phyloP scores from a whole-genome alignment of 2,888 invertebrate genomes.

The Dryomyza anilis region DNA sequence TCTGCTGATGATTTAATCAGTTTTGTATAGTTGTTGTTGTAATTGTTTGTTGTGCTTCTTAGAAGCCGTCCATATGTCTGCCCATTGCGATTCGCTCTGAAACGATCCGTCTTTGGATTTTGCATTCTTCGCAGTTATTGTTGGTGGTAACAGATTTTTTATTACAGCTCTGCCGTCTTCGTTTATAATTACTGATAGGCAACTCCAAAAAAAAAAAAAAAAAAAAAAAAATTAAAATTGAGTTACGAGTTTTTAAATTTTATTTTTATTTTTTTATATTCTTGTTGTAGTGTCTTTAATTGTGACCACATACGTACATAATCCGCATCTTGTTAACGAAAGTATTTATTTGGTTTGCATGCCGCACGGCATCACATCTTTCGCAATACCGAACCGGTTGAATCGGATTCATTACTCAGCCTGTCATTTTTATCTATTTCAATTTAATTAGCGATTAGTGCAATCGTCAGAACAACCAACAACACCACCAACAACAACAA shows the following conservation, averaged over 20 bases:
- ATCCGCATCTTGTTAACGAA: slow-evolving; percentile 9
- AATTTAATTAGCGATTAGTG: slow-evolving; percentile 19
- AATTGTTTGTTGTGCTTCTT: slow-evolving; percentile 32
- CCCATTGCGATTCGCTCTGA: not conserved
- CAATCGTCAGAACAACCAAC: not conserved
- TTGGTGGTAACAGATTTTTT: too few species aligned
- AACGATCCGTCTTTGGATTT: not conserved
- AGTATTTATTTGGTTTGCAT: slow-evolving; percentile 7
- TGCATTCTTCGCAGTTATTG: not conserved
- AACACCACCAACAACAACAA: not conserved
- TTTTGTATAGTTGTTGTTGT: too few species aligned
- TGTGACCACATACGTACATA: slow-evolving; percentile 2
- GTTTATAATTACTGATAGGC: too few species aligned
- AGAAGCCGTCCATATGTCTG: slow-evolving; percentile 24
- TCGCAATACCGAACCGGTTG: not conserved
- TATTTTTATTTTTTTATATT: not conserved
- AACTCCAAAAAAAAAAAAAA: too few species aligned
- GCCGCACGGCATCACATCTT: not conserved
- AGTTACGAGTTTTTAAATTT: not conserved
- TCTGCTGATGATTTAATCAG: slow-evolving; percentile 34
- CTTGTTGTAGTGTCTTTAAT: not conserved
- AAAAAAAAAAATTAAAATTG: too few species aligned
- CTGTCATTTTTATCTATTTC: slow-evolving; percentile 4
- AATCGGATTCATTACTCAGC: not conserved
- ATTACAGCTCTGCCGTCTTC: too few species aligned